Percentiles rank a stretch among this genome's conserved stretches.
Evolutionary conservation across 2,797 vertebrate species (phyloP).

Genomic region (Crypturellus tataupa): DNA sequence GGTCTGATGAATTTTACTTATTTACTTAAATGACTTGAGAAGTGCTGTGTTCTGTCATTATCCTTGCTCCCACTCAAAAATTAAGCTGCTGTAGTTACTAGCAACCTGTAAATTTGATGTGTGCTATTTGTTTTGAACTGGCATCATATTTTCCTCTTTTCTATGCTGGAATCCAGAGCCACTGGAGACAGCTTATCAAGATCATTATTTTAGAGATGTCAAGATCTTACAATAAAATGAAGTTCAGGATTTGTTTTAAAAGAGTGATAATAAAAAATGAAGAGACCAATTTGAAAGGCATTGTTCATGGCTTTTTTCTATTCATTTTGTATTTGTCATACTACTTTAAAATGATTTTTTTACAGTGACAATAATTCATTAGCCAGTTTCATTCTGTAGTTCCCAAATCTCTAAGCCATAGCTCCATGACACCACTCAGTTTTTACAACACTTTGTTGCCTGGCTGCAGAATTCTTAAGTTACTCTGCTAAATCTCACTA

Average conservation of each 20-base stretch:
- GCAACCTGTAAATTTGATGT: conserved; percentile 57
- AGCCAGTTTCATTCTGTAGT: conserved; percentile 40
- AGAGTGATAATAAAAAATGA: not conserved
- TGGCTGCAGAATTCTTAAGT: conserved; percentile 58
- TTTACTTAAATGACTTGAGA: conserved; percentile 55
- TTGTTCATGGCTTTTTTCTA: conserved; percentile 31
- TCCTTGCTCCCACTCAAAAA: conserved; percentile 56
- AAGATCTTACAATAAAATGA: conserved; percentile 37
- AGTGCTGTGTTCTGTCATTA: conserved; percentile 43
- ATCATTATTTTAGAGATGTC: conserved; percentile 36
- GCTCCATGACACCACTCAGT: conserved; percentile 21
- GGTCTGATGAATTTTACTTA: conserved; percentile 64
- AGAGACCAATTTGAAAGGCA: conserved; percentile 13
- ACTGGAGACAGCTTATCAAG: not conserved
- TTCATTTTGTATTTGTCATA: conserved; percentile 1
- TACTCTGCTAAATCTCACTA: conserved; percentile 31
- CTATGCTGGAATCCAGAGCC: conserved; percentile 41
- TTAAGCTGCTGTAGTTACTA: conserved; percentile 31
- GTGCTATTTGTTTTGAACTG: conserved; percentile 61
- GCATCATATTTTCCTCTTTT: conserved; percentile 15
- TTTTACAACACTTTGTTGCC: conserved; percentile 57
- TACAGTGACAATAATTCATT: not conserved
- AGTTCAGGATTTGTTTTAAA: conserved; percentile 59
- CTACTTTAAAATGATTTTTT: conserved; percentile 23
- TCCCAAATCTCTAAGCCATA: conserved; percentile 46